These are phyloP conservation scores for Dermolepida albohirtum DNA, from an alignment of 2,888 invertebrate species.

Conservation along the genomic window DNA sequence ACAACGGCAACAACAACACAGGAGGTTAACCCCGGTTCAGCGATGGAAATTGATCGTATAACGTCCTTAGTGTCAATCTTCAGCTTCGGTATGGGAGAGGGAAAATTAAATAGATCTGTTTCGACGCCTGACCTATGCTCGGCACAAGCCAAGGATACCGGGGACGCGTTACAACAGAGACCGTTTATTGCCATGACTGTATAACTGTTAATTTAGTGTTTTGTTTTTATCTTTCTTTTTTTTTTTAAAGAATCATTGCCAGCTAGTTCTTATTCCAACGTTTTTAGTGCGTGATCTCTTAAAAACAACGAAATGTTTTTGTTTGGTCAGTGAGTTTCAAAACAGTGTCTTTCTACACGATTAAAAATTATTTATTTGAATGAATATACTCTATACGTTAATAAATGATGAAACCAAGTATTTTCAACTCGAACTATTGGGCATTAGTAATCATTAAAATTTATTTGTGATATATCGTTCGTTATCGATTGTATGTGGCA, in stretches of 20 bases:
- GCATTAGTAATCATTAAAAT: neutral
- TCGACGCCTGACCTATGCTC: constrained; percentile 69
- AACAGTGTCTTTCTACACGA: too few species aligned
- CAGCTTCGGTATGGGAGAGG: constrained; percentile 66
- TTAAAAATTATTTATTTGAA: too few species aligned
- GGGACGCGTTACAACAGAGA: constrained; percentile 65
- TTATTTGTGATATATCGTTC: neutral
- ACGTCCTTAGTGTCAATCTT: constrained; percentile 71
- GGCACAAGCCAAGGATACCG: constrained; percentile 67
- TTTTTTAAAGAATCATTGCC: constrained; percentile 2
- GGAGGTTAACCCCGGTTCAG: constrained; percentile 51
- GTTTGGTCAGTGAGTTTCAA: too few species aligned
- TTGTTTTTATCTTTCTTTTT: constrained; percentile 2
- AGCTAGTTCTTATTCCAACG: too few species aligned
- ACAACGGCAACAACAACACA: too few species aligned
- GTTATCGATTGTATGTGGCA: neutral
- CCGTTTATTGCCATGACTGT: constrained; percentile 70
- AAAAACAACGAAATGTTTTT: too few species aligned
- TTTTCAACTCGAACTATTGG: too few species aligned
- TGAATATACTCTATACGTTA: too few species aligned
- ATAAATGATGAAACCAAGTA: too few species aligned
- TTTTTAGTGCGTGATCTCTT: too few species aligned
- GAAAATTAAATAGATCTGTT: constrained; percentile 65
- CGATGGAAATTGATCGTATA: constrained; percentile 71
- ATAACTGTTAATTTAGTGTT: constrained; percentile 56